Base-by-base conservation (phyloP, 2,113 vertebrate species). In the Coreoperca whiteheadi region DNA sequence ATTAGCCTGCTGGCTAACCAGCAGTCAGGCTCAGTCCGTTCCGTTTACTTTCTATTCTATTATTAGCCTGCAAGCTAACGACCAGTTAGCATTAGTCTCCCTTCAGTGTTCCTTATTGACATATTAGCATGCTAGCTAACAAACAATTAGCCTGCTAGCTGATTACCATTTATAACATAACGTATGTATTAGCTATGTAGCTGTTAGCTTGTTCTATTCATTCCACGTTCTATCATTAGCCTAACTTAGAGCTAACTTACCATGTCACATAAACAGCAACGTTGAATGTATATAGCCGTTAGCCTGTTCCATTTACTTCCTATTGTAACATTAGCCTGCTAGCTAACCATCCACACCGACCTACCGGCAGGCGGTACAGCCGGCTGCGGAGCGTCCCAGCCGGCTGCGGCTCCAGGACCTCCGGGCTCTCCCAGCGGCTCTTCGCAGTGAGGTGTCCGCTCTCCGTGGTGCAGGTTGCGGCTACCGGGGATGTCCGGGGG, bases 401-500 rank as follows among this genome's bases (percentile, higher is more conserved):
- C 94, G 25, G 59, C 87, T 4, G 94, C 91, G 15, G 89, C 81
- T 53, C 90, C 81, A 8, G 68, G 43, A 30, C 12, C 94, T 39
- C 82, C 93, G 9, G 92, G 90, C 34, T 94, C 86, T 28, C 91
- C 77, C 46, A 68, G 81, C 8, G 93, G 91, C n/a, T 94, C 93
- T 11, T 95, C 96, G 23, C 88, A 95, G 5, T 95, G 93, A 1
- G 97, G 97, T 23, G 96, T 97, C 85, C 96, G 95, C 72, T 97
- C 97, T 1, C 94, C 96, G 91, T 95, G 95, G 89, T 99, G 96
- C 89, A 98, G 94, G 90, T 99, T 99, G 78, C 98, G 97, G 95
- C 97, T 99, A 16, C 97, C 98, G 3, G 98, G 98, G 76, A 99
- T 99, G 90, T 99, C 97, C 0, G 97, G 98, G 18, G 98, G 98